Evolutionary conservation across 2,113 vertebrate genomes (phyloP).

Genomic region (Petaurus breviceps): DNA sequence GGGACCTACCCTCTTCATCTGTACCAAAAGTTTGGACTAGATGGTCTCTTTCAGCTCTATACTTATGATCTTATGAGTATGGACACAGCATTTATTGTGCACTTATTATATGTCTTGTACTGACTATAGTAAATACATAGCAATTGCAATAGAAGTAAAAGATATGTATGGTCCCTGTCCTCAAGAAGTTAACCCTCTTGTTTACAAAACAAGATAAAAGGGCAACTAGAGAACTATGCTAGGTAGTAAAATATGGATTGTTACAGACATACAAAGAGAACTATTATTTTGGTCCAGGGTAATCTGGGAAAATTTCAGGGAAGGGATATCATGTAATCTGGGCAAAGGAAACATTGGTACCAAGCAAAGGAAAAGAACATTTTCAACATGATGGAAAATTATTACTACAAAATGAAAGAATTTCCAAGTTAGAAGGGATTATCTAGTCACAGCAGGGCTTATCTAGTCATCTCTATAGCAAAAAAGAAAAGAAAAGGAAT

Average conservation of each 20-base stretch:
- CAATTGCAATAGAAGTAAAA: not conserved
- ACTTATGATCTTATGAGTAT: not conserved
- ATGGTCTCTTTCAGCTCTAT: no score
- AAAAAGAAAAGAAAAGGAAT: not conserved
- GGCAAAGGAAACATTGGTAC: not conserved
- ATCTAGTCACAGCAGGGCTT: not conserved
- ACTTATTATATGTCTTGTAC: no score
- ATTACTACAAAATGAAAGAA: not conserved
- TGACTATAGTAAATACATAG: not conserved
- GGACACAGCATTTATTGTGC: not conserved
- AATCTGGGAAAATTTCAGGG: not conserved
- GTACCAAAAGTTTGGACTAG: not conserved
- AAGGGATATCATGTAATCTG: not conserved
- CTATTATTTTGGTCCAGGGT: not conserved
- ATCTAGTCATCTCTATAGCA: not conserved
- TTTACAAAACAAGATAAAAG: not conserved
- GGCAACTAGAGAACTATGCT: not conserved
- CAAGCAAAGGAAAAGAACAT: not conserved
- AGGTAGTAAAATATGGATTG: not conserved
- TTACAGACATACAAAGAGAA: not conserved
- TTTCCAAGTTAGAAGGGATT: not conserved
- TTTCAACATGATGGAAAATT: not conserved
- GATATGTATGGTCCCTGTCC: not conserved
- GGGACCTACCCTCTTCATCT: not conserved
- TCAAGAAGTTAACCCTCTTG: not conserved